Evolutionary conservation across 53 echinoderm and acorn worm species (phyloP).

Genomic region (Paracentrotus lividus): DNA sequence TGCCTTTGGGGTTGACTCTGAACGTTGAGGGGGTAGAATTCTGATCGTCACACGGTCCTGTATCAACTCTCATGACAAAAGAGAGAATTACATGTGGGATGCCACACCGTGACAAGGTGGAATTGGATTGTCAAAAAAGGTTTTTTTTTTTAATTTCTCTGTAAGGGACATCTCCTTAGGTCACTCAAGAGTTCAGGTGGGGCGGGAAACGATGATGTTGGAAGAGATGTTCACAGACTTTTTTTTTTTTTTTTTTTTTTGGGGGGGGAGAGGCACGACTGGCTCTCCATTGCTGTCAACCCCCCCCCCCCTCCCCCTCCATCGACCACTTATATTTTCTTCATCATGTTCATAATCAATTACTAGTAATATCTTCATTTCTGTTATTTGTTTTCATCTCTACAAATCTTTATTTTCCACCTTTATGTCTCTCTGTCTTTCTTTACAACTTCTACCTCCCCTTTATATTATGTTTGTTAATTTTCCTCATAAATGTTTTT

Average conservation of each 20-base stretch:
- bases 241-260: no score
- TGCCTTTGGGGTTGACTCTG: background rate
- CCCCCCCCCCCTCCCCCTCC: background rate
- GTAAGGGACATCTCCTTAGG: background rate
- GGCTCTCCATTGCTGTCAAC: no score
- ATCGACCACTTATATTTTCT: background rate
- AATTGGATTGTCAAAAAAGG: conserved; percentile 1
- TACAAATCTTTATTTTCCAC: no score
- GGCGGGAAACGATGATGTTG: background rate
- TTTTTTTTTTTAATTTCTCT: no score
- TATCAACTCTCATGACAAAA: conserved; percentile 8
- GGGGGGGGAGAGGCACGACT: no score
- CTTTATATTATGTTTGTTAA: background rate
- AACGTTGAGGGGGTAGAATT: background rate
- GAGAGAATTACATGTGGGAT: conserved; percentile 3
- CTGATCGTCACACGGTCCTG: background rate
- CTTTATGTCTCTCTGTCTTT: background rate
- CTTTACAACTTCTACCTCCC: background rate
- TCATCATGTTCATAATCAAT: no score
- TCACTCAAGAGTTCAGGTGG: background rate
- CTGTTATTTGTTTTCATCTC: no score
- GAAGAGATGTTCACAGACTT: background rate
- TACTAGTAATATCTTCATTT: no score
- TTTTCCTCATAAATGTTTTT: no score
- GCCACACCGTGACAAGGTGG: background rate